A percentile compares a stretch with the other conserved stretches of the same genome.
Evolutionary conservation across 2,113 vertebrate species (phyloP).

Genomic region (Tor tambroides): DNA sequence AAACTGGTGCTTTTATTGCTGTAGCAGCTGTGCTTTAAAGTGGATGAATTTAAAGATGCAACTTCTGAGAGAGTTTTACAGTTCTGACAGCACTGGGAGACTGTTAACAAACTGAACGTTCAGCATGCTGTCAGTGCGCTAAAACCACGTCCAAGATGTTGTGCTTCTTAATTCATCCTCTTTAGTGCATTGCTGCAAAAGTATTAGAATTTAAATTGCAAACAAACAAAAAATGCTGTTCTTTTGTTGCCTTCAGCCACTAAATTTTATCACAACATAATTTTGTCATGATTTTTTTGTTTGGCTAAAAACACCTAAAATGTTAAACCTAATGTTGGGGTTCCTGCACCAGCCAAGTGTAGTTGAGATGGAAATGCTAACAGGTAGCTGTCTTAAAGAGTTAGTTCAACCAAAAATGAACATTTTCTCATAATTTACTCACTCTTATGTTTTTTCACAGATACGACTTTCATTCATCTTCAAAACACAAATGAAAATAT

Average conservation of each 20-base stretch:
- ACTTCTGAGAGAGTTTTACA: not conserved
- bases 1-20: not conserved
- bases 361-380: not conserved
- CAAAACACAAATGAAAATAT: not conserved
- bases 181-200: not conserved
- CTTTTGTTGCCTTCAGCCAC: not conserved
- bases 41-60: not conserved
- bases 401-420: not conserved
- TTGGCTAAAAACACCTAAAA: not conserved
- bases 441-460: too few species aligned
- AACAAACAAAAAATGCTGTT: not conserved
- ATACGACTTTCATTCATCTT: not conserved
- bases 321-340: not conserved
- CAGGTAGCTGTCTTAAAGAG: not conserved
- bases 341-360: not conserved
- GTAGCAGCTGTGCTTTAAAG: not conserved
- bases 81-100: constrained; percentile 5
- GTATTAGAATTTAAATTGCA: not conserved
- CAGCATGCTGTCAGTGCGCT: not conserved
- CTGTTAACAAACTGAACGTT: not conserved
- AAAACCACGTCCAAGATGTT: not conserved
- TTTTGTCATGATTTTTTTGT: not conserved
- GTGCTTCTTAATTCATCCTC: not conserved
- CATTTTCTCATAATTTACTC: too few species aligned
- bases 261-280: not conserved